Percentiles rank a stretch among this genome's conserved stretches.
Conservation (phyloP, 92 coral and sea anemone species). For the Palythoa caribaeorum region DNA sequence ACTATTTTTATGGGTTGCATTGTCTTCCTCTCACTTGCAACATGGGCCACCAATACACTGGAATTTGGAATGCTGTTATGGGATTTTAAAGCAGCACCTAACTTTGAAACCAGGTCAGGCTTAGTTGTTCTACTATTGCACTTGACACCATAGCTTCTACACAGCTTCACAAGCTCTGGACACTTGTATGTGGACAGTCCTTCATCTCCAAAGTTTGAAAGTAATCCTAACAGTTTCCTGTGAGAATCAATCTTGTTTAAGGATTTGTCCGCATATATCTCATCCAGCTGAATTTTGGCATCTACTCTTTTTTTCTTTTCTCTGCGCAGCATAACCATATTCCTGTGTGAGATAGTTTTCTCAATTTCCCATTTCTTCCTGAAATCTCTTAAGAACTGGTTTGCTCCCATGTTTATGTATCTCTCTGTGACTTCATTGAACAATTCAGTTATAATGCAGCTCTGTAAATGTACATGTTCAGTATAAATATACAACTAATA, state of each 20-base stretch:
- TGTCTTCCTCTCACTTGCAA: not conserved
- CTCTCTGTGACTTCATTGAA: not conserved
- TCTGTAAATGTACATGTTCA: not conserved
- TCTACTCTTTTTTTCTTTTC: slow-evolving; percentile 31
- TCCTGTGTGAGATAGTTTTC: slow-evolving; percentile 57
- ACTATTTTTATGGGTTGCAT: not conserved
- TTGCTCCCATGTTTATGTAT: not conserved
- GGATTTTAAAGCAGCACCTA: slow-evolving; percentile 5
- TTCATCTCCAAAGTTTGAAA: slow-evolving; percentile 37
- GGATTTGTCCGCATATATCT: slow-evolving; percentile 21
- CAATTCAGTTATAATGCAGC: not conserved
- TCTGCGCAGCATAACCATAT: slow-evolving; percentile 56
- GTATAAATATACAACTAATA: no score
- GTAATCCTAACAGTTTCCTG: not conserved
- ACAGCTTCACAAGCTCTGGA: slow-evolving; percentile 36
- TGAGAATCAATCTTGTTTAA: slow-evolving; percentile 27
- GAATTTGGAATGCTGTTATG: slow-evolving; percentile 30
- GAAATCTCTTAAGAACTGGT: slow-evolving; percentile 60
- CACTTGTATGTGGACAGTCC: slow-evolving; percentile 9
- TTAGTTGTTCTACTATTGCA: slow-evolving; percentile 30
- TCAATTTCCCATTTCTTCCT: slow-evolving; percentile 41
- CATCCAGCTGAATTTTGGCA: slow-evolving; percentile 40
- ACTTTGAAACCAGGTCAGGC: slow-evolving; percentile 10
- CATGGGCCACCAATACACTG: slow-evolving; percentile 19
- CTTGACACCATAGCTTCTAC: slow-evolving; percentile 33